Evolutionary conservation across 2,797 vertebrate species (phyloP).

Genomic region (Toxotes lorentzi): DNA sequence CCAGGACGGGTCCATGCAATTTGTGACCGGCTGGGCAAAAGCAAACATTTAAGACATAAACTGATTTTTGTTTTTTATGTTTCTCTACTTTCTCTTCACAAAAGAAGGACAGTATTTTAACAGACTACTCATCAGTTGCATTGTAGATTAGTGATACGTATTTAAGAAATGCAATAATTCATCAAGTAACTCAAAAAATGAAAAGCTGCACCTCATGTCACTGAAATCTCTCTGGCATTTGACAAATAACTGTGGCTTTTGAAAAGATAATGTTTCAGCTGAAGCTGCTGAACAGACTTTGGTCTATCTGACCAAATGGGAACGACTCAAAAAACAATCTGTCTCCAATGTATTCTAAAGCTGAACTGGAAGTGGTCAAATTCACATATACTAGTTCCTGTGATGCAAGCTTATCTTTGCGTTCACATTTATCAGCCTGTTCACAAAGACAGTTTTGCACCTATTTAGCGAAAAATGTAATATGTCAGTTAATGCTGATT

Average conservation of each 20-base stretch:
- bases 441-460: neutral
- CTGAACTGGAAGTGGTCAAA: neutral
- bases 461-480: neutral
- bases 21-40: neutral
- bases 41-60: neutral
- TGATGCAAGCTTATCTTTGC: neutral
- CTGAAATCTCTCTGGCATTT: neutral
- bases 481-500: neutral
- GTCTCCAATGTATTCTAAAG: neutral
- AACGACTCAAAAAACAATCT: neutral
- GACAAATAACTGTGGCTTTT: constrained; percentile 4
- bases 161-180: neutral
- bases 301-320: neutral
- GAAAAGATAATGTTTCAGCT: neutral
- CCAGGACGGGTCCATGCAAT: neutral
- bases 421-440: neutral
- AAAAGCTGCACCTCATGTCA: neutral
- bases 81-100: neutral
- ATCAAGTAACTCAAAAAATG: neutral
- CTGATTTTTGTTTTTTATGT: too few species aligned
- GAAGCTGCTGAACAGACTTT: neutral
- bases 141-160: neutral
- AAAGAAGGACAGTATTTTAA: neutral
- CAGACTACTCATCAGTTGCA: neutral
- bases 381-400: neutral